These are phyloP conservation scores for Alligator mississippiensis DNA, from an alignment of 2,113 vertebrate species.

Conservation along the genomic window DNA sequence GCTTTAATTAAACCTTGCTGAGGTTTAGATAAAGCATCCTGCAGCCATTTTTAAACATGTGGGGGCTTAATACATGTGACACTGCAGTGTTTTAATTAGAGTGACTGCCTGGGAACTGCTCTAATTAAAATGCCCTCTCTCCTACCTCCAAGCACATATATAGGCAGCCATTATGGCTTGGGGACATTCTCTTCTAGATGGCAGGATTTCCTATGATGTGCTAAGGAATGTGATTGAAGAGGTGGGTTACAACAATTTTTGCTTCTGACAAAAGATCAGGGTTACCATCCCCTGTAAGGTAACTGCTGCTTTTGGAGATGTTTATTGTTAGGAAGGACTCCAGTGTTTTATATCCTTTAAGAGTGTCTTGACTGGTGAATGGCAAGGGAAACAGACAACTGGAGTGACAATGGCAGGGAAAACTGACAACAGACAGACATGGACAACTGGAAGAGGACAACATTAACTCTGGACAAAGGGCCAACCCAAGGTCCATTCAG, in stretches of 20 bases:
- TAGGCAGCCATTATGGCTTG: constrained; percentile 23
- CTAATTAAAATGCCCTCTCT: no score
- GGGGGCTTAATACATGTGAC: no score
- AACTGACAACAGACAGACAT: neutral
- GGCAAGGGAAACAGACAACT: neutral
- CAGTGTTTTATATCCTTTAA: neutral
- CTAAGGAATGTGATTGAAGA: neutral
- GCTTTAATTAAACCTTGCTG: no score
- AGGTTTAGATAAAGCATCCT: no score
- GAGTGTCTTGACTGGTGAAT: neutral
- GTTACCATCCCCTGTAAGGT: neutral
- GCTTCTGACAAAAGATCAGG: neutral
- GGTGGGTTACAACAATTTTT: neutral
- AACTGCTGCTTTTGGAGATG: neutral
- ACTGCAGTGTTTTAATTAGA: no score
- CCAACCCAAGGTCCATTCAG: fast-evolving
- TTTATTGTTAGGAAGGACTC: neutral
- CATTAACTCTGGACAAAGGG: neutral
- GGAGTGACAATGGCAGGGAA: neutral
- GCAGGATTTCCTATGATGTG: constrained; percentile 66
- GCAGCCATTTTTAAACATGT: no score
- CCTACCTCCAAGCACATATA: no score
- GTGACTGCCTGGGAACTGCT: no score
- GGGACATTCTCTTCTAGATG: constrained; percentile 70
- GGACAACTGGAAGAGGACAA: neutral